Percentiles rank a stretch among this genome's conserved stretches.
phyloP scores from a whole-genome alignment of 2,888 invertebrate species.

The Diaprepes abbreviatus region DNA sequence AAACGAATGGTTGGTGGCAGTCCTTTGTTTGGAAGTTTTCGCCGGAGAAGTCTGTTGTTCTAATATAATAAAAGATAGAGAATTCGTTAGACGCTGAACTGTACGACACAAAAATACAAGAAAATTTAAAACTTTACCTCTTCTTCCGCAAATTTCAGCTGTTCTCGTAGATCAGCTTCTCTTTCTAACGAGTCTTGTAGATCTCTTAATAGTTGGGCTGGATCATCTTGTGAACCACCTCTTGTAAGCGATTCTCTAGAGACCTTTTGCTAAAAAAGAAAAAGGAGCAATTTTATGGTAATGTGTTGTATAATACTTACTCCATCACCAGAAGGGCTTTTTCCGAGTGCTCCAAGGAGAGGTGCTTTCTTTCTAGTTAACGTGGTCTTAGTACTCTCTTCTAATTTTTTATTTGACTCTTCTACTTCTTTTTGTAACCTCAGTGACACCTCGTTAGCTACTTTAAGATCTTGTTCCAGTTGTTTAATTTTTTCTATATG shows the following conservation, averaged over 20 bases:
- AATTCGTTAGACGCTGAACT: too few relatives aligned
- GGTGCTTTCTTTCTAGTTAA: slow-evolving; percentile 73
- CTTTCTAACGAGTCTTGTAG: slow-evolving; percentile 93
- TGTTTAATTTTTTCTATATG: slow-evolving; percentile 80
- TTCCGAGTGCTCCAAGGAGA: slow-evolving; percentile 71
- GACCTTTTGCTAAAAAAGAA: slow-evolving; percentile 71
- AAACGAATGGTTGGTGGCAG: slow-evolving; percentile 10
- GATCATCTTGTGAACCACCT: slow-evolving; percentile 86
- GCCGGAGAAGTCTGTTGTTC: slow-evolving; percentile 29
- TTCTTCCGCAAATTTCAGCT: slow-evolving; percentile 92
- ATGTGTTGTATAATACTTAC: slow-evolving; percentile 63
- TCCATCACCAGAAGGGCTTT: slow-evolving; percentile 73
- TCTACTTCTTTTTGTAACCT: slow-evolving; percentile 80
- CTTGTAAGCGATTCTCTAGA: slow-evolving; percentile 82
- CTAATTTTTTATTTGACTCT: slow-evolving; percentile 74
- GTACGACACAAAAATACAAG: too few relatives aligned
- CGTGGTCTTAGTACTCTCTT: slow-evolving; percentile 61
- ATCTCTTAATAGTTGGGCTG: slow-evolving; percentile 85
- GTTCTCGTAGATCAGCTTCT: slow-evolving; percentile 94
- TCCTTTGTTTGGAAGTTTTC: slow-evolving; percentile 25
- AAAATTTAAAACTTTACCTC: slow-evolving; percentile 78
- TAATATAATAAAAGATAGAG: slow-evolving; percentile 21
- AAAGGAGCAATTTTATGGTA: slow-evolving; percentile 36
- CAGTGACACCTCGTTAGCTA: slow-evolving; percentile 81
- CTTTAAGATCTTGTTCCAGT: slow-evolving; percentile 87